Evolutionary conservation across 2,888 invertebrate genomes (phyloP).

Genomic region (Ophion ventricosus): DNA sequence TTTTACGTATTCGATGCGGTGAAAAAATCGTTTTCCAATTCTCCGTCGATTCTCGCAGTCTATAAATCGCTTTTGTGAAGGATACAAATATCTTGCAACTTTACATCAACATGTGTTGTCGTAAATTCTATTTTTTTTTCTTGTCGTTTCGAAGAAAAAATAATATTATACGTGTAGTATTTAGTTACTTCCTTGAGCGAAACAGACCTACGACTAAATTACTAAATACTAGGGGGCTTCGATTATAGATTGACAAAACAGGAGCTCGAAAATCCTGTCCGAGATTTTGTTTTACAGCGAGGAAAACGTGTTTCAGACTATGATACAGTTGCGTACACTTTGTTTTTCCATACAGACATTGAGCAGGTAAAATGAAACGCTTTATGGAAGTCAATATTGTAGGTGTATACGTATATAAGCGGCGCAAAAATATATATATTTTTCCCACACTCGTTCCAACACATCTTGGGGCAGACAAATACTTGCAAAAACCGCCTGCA

Average conservation of each 20-base stretch:
- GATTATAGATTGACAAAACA: constrained; percentile 15
- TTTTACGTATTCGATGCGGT: constrained; percentile 2
- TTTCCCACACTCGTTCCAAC: constrained; percentile 36
- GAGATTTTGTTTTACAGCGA: constrained; percentile 22
- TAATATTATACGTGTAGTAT: no score
- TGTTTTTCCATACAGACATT: constrained; percentile 25
- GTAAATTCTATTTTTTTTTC: constrained; percentile 44
- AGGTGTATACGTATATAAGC: not conserved
- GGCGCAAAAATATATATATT: constrained; percentile 22
- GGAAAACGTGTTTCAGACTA: constrained; percentile 36
- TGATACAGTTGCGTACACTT: constrained; percentile 24
- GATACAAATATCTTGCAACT: constrained; percentile 19
- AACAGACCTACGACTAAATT: constrained; percentile 66
- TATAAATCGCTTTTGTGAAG: not conserved
- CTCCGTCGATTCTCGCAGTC: constrained; percentile 8
- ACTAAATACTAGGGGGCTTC: constrained; percentile 69
- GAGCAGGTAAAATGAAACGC: constrained; percentile 42
- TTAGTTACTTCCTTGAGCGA: constrained; percentile 62
- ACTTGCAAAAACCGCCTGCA: constrained; percentile 51
- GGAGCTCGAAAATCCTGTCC: constrained; percentile 36
- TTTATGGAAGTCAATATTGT: constrained; percentile 44
- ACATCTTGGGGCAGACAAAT: constrained; percentile 45
- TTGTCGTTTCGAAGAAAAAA: constrained; percentile 20
- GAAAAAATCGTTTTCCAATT: constrained; percentile 14
- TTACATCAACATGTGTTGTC: constrained; percentile 29